These are phyloP conservation scores for Lepidostoma basale DNA, from an alignment of 1,140 invertebrate genomes.

Conservation along the genomic window DNA sequence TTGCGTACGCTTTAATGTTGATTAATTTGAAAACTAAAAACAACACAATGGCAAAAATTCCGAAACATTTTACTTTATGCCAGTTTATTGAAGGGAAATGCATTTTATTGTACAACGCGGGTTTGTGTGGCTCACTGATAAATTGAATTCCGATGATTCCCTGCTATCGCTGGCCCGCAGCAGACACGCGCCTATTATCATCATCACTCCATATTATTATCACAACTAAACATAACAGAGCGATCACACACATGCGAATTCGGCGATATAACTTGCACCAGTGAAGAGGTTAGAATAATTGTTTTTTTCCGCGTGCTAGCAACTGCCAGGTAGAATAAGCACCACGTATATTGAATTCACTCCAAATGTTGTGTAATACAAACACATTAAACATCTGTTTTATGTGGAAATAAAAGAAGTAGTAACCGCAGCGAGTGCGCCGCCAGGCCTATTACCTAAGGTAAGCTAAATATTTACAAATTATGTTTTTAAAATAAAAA, in stretches of 20 bases:
- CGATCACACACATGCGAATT: not conserved
- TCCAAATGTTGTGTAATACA: no score
- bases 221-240: not conserved
- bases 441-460: no score
- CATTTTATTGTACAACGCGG: no score
- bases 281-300: not conserved
- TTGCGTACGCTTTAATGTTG: not conserved
- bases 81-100: not conserved
- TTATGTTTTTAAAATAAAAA: not conserved
- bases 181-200: not conserved
- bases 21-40: not conserved
- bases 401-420: not conserved
- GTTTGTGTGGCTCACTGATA: not conserved
- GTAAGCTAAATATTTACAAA: no score
- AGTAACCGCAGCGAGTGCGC: no score
- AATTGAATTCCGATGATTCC: not conserved
- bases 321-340: not conserved
- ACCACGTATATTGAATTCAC: not conserved
- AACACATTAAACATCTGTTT: not conserved
- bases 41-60: not conserved
- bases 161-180: not conserved
- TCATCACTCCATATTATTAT: not conserved
- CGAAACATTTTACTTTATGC: not conserved
- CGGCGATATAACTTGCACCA: no score
- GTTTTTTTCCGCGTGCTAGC: not conserved